Base-by-base conservation (phyloP, 1,140 invertebrate genomes). In the Bathynomus jamesi region DNA sequence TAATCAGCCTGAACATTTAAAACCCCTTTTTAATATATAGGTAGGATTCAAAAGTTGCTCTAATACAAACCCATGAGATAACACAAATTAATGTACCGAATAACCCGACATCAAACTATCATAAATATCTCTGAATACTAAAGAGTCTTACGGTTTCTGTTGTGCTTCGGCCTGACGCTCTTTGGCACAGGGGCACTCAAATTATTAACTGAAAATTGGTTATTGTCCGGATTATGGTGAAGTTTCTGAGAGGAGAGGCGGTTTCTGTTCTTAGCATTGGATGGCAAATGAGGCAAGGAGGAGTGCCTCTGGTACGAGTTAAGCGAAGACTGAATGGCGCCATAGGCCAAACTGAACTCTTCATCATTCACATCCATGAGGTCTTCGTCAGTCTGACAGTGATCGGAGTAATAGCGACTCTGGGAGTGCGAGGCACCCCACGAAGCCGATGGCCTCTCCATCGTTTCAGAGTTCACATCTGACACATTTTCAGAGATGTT, bases 401-500 rank as follows among this genome's bases (percentile, higher is more conserved):
- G 32, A 40, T 40, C 32, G 7, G 32, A 40, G 17, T 40, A 40
- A 40, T 40, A 40, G 17, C 32, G 32, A 1, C 72, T 68, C 68
- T 68, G 70, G 13, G 72, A 70, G n/a, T 67, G 67, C 21, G 67
- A 29, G n/a, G 63, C 62, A 3, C 72, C 67, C n/a, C 28, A 46
- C 8, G 30, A 25, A 10, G 24, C 62, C 25, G 25, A 67, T 29
- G 46, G 27, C 17, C 30, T 62, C 11, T 71, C 70, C 25, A 28
- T 27, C 4, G 61, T 28, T 11, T 63, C 28, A 29, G 67, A 65
- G 8, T 53, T 30, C 0, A 61, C 27, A 30, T 68, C 61, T 17
- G 66, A 67, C 0, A 70, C 27, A 28, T 70, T 70, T 28, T 72
- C 73, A 0, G 69, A 72, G 29, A 71, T 72, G 28, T 75, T 75